Percentiles rank a stretch among this genome's conserved stretches.
phyloP scores from a whole-genome alignment of 2,888 invertebrate genomes.

The Andrena camellia region DNA sequence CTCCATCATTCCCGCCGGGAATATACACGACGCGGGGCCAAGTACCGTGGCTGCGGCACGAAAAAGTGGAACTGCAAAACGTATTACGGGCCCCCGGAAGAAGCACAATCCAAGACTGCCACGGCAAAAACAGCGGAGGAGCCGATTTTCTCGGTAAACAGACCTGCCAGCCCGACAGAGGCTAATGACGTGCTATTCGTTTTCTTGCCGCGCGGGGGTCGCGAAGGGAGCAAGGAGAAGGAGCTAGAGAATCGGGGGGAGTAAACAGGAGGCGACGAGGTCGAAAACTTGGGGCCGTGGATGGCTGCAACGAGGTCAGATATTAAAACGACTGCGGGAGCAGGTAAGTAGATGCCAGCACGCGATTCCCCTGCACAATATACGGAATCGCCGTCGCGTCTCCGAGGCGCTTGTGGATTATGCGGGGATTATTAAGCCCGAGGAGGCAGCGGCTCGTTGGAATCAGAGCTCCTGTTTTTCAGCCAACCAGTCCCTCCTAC shows the following conservation, averaged over 20 bases:
- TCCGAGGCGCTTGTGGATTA: slow-evolving; percentile 27
- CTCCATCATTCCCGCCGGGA: neutral
- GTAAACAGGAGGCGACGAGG: slow-evolving; percentile 40
- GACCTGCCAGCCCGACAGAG: slow-evolving; percentile 46
- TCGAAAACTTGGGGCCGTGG: slow-evolving; percentile 53
- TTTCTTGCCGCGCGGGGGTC: slow-evolving; percentile 33
- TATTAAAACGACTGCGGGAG: slow-evolving; percentile 62
- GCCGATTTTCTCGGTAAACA: slow-evolving; percentile 58
- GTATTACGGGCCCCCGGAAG: slow-evolving; percentile 14
- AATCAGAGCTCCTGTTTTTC: slow-evolving; percentile 54
- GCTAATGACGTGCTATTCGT: slow-evolving; percentile 61
- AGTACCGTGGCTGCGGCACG: neutral
- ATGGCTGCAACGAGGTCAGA: slow-evolving; percentile 64
- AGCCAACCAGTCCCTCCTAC: slow-evolving; percentile 13
- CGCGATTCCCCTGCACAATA: slow-evolving; percentile 35
- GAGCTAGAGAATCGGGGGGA: neutral
- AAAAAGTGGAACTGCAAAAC: neutral
- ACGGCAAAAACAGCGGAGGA: slow-evolving; percentile 40
- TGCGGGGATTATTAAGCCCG: slow-evolving; percentile 62
- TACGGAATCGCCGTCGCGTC: slow-evolving; percentile 40
- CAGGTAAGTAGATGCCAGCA: slow-evolving; percentile 24
- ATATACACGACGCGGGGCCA: neutral
- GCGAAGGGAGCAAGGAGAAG: neutral
- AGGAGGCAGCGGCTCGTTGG: slow-evolving; percentile 11
- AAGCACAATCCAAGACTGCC: slow-evolving; percentile 31